Evolutionary conservation across 2,888 invertebrate species (phyloP).

Genomic region (Diabrotica balteata): DNA sequence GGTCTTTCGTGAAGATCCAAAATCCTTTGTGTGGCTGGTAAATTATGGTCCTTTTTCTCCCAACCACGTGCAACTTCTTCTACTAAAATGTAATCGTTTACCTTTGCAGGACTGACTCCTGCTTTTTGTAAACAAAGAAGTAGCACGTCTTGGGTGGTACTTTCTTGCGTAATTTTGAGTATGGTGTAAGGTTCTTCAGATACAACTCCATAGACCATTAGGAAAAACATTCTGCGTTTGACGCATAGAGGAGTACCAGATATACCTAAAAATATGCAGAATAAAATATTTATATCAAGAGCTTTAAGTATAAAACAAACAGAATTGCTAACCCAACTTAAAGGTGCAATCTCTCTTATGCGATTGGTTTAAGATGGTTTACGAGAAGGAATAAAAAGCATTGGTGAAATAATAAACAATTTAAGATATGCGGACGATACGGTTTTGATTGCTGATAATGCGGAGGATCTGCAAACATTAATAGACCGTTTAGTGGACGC

Average conservation of each 20-base stretch:
- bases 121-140: conserved; percentile 81
- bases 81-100: conserved; percentile 86
- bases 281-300: too few relatives aligned
- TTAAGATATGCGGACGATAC: too few relatives aligned
- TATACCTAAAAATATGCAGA: conserved; percentile 51
- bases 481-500: too few relatives aligned
- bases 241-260: conserved; percentile 60
- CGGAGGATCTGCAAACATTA: too few relatives aligned
- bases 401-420: too few relatives aligned
- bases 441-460: too few relatives aligned
- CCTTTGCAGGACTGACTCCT: conserved; percentile 64
- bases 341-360: too few relatives aligned
- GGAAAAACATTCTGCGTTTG: conserved; percentile 84
- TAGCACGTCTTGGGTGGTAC: conserved; percentile 84
- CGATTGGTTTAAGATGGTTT: too few relatives aligned
- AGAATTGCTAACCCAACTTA: too few relatives aligned
- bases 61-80: conserved; percentile 83
- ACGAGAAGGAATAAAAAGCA: too few relatives aligned
- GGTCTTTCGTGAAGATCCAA: conserved; percentile 82
- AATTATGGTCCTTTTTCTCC: conserved; percentile 75
- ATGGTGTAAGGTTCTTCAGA: conserved; percentile 89
- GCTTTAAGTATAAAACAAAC: too few relatives aligned
- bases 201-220: conserved; percentile 87
- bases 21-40: conserved; percentile 77
- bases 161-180: conserved; percentile 89